phyloP scores from a whole-genome alignment of 2,113 vertebrate species.

The Periophthalmodon schlosseri region DNA sequence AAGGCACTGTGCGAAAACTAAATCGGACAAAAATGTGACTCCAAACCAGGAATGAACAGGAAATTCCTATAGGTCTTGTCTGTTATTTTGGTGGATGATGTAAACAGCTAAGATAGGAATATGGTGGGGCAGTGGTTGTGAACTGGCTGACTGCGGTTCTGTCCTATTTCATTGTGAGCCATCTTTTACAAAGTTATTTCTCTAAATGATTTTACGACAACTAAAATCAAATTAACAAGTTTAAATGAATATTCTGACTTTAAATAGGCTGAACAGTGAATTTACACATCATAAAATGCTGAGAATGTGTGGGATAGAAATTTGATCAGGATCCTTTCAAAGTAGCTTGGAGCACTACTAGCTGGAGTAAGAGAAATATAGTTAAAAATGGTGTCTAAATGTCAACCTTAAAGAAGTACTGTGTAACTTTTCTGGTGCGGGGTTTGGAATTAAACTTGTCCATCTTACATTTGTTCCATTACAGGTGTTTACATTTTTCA shows the following conservation, averaged over 20 bases:
- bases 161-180: neutral
- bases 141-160: neutral
- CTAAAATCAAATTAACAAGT: neutral
- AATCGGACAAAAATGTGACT: conserved; percentile 10
- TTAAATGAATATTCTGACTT: neutral
- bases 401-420: neutral
- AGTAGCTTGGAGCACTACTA: neutral
- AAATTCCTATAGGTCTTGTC: conserved; percentile 11
- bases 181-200: neutral
- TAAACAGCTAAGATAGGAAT: conserved; percentile 7
- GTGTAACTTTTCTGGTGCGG: no score
- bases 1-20: conserved; percentile 10
- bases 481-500: no score
- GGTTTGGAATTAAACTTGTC: no score
- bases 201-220: neutral
- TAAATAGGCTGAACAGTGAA: neutral
- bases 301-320: neutral
- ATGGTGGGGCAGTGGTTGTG: neutral
- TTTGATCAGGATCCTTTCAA: neutral
- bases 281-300: neutral
- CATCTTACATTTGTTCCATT: neutral
- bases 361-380: neutral
- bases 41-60: conserved; percentile 6
- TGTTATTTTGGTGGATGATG: conserved; percentile 11
- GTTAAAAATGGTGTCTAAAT: neutral